Base-by-base conservation (phyloP, 2,797 vertebrate genomes). In the Propithecus deckenii region DNA sequence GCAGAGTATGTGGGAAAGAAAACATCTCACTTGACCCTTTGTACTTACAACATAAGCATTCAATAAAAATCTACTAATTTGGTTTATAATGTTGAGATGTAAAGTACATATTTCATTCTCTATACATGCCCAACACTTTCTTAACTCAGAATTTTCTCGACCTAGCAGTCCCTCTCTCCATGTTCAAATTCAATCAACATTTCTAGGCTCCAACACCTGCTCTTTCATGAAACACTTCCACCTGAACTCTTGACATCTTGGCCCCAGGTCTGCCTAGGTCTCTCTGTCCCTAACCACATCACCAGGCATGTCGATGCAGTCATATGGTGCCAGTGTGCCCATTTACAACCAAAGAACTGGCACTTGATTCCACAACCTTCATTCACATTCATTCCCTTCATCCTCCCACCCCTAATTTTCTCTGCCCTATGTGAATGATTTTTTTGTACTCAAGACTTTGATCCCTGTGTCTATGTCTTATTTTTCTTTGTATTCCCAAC, bases 1-100 rank as follows among this genome's bases (percentile, higher is more conserved):
- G 55, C 69, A 91, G 41, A 88, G 32, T 55, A 30, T 20, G 50
- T 95, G 13, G 69, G 55, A 91, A 80, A 81, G 74, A 81, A 69
- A 81, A 41, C 14, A 78, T 83, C 41, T 61, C 79, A 65, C n/a
- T 91, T 91, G 89, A 95, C 74, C 75, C 71, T 91, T 86, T 92
- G 79, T 81, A 35, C 46, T 94, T 63, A 32, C 25, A 96, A 91
- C 22, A 43, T 15, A 92, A 41, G 35, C 35, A 85, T 48, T 41
- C 57, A 89, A 12, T n/a, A 38, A 81, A 83, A 65, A 48, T 67
- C 48, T 88, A 46, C 50, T 55, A 35, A 88, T 79, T 86, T 55
- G 18, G 43, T 75, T 96, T 88, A 43, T 25, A 28, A 48, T 65
- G 52, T 52, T 69, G 59, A 94, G 41, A 72, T 80, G 67, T 32